Evolutionary conservation across 1,140 invertebrate species (phyloP).

Genomic region (Aphaenogaster rudis): DNA sequence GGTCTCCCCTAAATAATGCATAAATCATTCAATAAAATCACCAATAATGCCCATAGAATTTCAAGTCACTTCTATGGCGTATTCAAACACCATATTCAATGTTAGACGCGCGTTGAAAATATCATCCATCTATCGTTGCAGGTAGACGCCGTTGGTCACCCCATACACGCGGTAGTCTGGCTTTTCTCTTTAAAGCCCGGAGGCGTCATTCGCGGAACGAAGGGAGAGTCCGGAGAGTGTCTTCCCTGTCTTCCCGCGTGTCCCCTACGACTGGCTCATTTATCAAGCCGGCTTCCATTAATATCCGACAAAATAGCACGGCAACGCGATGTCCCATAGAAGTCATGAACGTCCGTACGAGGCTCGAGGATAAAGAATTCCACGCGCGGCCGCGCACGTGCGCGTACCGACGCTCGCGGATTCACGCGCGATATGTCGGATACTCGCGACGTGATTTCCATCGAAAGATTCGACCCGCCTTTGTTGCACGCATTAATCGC

Average conservation of each 20-base stretch:
- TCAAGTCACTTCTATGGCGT: neutral
- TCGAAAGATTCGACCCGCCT: constrained; percentile 25
- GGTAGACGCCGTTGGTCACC: neutral
- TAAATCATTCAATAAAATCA: neutral
- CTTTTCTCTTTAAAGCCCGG: constrained; percentile 70
- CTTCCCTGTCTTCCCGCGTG: constrained; percentile 70
- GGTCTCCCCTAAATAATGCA: neutral
- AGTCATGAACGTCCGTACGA: constrained; percentile 67
- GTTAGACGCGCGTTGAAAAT: neutral
- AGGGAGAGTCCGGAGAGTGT: constrained; percentile 47
- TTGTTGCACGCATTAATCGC: constrained; percentile 20
- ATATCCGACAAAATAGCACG: constrained; percentile 80
- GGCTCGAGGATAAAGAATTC: constrained; percentile 49
- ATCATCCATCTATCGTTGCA: neutral
- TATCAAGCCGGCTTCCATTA: constrained; percentile 80
- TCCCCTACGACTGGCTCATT: constrained; percentile 77
- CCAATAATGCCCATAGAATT: neutral
- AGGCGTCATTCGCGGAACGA: constrained; percentile 64
- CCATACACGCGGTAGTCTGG: constrained; percentile 34
- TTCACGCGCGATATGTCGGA: constrained; percentile 40
- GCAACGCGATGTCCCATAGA: constrained; percentile 76
- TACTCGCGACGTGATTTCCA: constrained; percentile 43
- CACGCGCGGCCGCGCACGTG: constrained; percentile 23
- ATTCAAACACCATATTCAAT: neutral
- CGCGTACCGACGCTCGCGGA: neutral